Conservation (phyloP, 2,113 vertebrate species). For the Zosterops japonicus region DNA sequence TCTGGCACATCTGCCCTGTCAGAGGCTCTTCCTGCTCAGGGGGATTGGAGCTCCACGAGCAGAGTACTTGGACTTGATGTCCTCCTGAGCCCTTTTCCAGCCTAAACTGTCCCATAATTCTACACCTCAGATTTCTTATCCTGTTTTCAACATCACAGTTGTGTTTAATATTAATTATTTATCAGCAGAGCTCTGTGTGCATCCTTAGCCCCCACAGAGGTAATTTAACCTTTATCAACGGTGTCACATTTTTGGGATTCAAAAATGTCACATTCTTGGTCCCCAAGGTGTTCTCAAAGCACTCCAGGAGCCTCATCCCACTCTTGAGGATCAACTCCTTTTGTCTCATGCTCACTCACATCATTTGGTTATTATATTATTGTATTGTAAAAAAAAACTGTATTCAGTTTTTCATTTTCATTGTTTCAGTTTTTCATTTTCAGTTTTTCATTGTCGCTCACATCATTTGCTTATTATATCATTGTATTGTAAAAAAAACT, state of each 20-base stretch:
- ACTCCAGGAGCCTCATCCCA: background rate
- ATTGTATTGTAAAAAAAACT: too few species aligned
- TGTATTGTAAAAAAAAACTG: too few species aligned
- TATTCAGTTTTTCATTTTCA: too few species aligned
- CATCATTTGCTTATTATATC: background rate
- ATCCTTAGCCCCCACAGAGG: background rate
- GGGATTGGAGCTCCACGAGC: background rate
- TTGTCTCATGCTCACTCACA: background rate
- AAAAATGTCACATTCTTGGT: background rate
- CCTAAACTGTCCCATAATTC: background rate
- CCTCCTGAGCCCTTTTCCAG: background rate
- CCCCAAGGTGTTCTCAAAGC: background rate
- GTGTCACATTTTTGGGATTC: background rate
- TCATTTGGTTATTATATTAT: background rate
- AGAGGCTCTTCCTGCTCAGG: background rate
- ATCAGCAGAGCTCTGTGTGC: background rate
- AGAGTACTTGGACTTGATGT: background rate
- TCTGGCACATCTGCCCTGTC: background rate
- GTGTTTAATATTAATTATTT: background rate
- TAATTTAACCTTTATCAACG: background rate
- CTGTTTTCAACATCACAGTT: background rate
- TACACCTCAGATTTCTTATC: background rate
- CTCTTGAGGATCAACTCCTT: background rate
- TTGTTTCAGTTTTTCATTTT: too few species aligned
- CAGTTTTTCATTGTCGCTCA: too few species aligned